Percentiles rank a stretch among this genome's conserved stretches.
Conservation (phyloP, 2,888 invertebrate species). For the Cryptus armator region DNA sequence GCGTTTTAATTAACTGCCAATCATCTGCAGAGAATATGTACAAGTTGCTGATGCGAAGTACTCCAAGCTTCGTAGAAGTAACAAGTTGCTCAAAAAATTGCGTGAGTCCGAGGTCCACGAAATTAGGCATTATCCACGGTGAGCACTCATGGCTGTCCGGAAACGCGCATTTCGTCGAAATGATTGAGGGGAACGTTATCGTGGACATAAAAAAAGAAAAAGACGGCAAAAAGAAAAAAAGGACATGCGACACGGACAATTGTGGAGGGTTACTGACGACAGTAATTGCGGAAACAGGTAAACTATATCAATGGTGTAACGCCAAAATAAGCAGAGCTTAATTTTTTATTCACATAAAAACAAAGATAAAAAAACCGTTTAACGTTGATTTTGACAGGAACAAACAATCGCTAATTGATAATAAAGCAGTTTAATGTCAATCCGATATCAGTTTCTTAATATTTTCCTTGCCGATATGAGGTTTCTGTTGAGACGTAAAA, state of each 20-base stretch:
- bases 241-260: neutral
- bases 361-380: too few relatives aligned
- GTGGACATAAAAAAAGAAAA: neutral
- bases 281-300: neutral
- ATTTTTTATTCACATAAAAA: too few relatives aligned
- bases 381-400: too few relatives aligned
- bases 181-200: constrained; percentile 12
- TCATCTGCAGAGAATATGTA: constrained; percentile 8
- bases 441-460: too few relatives aligned
- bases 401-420: too few relatives aligned
- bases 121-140: constrained; percentile 15
- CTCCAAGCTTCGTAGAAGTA: constrained; percentile 9
- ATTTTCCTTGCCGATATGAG: too few relatives aligned
- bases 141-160: constrained; percentile 17
- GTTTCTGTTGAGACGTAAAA: too few relatives aligned
- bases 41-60: neutral
- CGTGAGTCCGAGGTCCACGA: neutral
- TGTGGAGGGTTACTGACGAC: neutral
- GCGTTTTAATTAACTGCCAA: neutral
- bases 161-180: neutral
- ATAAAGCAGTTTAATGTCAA: too few relatives aligned
- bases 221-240: neutral
- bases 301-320: neutral
- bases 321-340: neutral
- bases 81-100: constrained; percentile 26